phyloP scores from a whole-genome alignment of 2,888 invertebrate genomes.

The Cyrtodaria siliqua region DNA sequence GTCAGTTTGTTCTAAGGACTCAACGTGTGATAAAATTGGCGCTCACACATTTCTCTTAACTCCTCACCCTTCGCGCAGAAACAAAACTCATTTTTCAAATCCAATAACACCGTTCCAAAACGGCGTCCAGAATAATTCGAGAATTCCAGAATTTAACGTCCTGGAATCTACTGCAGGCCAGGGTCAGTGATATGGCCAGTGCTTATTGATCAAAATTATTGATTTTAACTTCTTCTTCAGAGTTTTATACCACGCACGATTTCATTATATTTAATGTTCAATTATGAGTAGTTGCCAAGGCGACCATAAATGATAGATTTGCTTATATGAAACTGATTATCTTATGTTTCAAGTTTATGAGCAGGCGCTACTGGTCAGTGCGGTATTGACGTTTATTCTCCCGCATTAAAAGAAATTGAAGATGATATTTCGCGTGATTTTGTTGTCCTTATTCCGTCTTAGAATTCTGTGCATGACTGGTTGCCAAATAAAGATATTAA shows the following conservation, averaged over 20 bases:
- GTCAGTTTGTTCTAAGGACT: no score
- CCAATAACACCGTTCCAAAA: constrained; percentile 3
- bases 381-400: constrained; percentile 47
- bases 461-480: constrained; percentile 52
- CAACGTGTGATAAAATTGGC: no score
- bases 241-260: constrained; percentile 66
- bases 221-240: constrained; percentile 63
- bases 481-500: constrained; percentile 67
- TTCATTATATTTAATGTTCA: constrained; percentile 71
- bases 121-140: constrained; percentile 21
- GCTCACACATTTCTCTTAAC: no score
- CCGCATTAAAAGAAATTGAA: constrained; percentile 59
- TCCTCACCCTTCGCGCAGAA: no score
- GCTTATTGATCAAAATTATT: constrained; percentile 57
- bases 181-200: constrained; percentile 56
- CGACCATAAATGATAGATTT: constrained; percentile 64
- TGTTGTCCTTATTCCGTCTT: constrained; percentile 36
- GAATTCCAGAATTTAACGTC: constrained; percentile 33
- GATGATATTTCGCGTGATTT: constrained; percentile 56
- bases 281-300: constrained; percentile 63
- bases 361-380: constrained; percentile 36
- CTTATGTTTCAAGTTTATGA: constrained; percentile 65
- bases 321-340: constrained; percentile 64
- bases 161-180: constrained; percentile 3
- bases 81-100: constrained; percentile 8